Conservation (phyloP, 2,888 invertebrate species). For the Polydrusus pterygomalis region DNA sequence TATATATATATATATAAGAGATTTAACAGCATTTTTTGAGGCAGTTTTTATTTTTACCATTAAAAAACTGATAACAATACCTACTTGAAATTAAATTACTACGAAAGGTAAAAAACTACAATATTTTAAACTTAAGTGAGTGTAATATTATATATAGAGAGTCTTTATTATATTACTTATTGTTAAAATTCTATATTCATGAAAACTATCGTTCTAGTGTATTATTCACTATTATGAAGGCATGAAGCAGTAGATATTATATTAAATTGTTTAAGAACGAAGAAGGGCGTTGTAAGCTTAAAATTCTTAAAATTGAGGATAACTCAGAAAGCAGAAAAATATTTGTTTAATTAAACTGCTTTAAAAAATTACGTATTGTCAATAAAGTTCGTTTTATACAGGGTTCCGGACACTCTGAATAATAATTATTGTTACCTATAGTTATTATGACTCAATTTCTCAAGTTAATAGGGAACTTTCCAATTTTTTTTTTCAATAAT, state of each 20-base stretch:
- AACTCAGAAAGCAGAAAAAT: too few species aligned
- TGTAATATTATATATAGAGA: slow-evolving; percentile 16
- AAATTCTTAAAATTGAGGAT: neutral
- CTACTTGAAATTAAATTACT: neutral
- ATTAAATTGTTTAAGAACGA: slow-evolving; percentile 10
- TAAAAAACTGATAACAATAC: neutral
- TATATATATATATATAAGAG: too few species aligned
- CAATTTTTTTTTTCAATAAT: too few species aligned
- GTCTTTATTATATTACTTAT: slow-evolving; percentile 23
- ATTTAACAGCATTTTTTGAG: too few species aligned
- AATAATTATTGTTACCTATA: too few species aligned
- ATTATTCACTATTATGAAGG: slow-evolving; percentile 26
- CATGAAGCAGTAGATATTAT: slow-evolving; percentile 13
- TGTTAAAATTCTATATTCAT: slow-evolving; percentile 15
- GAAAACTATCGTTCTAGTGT: slow-evolving; percentile 9
- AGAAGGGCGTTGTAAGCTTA: neutral
- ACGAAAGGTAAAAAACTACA: neutral
- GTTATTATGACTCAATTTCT: too few species aligned
- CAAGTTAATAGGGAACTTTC: too few species aligned
- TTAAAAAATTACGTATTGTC: too few species aligned
- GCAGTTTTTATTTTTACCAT: neutral
- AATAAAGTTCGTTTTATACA: too few species aligned
- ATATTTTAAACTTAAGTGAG: neutral
- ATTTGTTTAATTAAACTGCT: too few species aligned
- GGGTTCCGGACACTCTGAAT: too few species aligned